phyloP scores from a whole-genome alignment of 1,140 invertebrate genomes.

The Aphelenchoides besseyi region DNA sequence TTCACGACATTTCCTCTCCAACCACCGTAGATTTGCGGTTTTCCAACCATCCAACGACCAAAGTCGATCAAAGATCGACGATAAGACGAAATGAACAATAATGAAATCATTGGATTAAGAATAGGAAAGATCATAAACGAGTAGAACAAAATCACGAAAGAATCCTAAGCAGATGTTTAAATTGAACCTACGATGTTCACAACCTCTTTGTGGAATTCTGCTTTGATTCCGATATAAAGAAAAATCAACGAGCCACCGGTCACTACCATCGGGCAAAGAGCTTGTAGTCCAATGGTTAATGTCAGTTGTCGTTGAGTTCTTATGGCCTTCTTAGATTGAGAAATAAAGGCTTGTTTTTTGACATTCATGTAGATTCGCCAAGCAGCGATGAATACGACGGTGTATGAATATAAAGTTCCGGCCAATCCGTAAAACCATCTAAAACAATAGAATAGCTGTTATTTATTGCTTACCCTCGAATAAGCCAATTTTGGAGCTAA shows the following conservation, averaged over 20 bases:
- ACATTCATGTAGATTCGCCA: not conserved
- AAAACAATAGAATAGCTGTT: not conserved
- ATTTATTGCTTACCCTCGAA: not conserved
- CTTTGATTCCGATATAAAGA: not conserved
- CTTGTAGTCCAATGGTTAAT: not conserved
- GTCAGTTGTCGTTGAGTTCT: not conserved
- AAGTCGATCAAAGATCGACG: not conserved
- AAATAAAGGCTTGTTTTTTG: not conserved
- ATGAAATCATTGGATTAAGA: not conserved
- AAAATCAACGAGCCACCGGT: not conserved
- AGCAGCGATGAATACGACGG: not conserved
- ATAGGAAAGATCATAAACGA: not conserved
- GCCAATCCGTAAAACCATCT: conserved; percentile 5
- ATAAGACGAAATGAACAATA: not conserved
- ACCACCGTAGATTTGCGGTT: not conserved
- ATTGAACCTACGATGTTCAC: no score
- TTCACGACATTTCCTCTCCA: not conserved
- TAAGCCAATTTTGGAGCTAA: not conserved
- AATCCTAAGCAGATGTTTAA: not conserved
- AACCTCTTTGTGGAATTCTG: not conserved
- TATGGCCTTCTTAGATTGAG: not conserved
- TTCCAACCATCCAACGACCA: not conserved
- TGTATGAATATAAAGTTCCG: not conserved
- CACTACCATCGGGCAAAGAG: not conserved
- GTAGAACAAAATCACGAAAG: not conserved